Conservation (phyloP, 1,140 invertebrate genomes). For the Araneus ventricosus region DNA sequence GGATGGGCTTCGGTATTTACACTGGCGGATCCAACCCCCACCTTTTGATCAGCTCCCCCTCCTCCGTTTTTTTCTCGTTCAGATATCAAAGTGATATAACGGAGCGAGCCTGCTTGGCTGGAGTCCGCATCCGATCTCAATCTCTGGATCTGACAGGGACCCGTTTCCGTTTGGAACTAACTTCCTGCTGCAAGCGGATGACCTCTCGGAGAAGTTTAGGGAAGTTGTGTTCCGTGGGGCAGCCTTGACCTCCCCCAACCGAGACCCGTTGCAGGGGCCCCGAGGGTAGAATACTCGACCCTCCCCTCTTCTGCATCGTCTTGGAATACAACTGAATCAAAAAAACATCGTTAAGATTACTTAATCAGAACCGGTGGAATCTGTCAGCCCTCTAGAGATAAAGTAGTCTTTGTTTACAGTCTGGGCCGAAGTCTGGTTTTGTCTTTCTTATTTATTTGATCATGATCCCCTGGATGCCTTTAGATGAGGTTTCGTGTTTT, state of each 20-base stretch:
- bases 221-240: background rate
- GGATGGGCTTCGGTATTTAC: conserved; percentile 19
- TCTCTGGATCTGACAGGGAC: background rate
- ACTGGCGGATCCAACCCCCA: background rate
- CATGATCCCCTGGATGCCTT: too few species aligned
- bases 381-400: background rate
- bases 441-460: too few species aligned
- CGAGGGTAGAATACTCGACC: background rate
- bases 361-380: conserved; percentile 10
- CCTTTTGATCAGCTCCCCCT: background rate
- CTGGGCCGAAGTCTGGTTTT: too few species aligned
- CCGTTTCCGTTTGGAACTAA: conserved; percentile 32
- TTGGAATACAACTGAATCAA: background rate
- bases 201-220: conserved; percentile 27
- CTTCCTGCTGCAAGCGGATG: conserved; percentile 34
- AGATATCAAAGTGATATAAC: conserved; percentile 22
- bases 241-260: conserved; percentile 53
- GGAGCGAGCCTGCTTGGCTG: background rate
- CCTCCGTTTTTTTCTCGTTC: background rate
- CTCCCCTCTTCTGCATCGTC: background rate
- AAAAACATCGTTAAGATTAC: background rate
- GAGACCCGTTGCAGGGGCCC: background rate
- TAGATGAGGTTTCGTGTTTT: too few species aligned
- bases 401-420: background rate
- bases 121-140: conserved; percentile 41